Evolutionary conservation across 2,797 vertebrate genomes (phyloP).

Genomic region (Pipistrellus kuhlii): DNA sequence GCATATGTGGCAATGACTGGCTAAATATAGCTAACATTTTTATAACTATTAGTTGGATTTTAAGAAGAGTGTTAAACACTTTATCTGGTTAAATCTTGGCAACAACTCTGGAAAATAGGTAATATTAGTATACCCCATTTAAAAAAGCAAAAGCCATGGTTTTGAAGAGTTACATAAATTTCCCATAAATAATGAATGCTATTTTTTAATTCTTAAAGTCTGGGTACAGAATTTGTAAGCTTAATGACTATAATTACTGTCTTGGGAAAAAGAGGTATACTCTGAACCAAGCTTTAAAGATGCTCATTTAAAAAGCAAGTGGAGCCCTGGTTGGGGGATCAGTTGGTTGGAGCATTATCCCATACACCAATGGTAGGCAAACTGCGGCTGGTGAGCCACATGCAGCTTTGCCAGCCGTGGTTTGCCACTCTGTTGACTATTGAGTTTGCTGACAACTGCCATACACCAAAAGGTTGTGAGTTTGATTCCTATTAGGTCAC

Average conservation of each 20-base stretch:
- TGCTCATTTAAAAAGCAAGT: not conserved
- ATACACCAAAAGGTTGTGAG: not conserved
- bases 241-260: not conserved
- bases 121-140: not conserved
- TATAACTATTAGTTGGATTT: not conserved
- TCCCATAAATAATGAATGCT: not conserved
- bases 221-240: not conserved
- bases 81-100: not conserved
- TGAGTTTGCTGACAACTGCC: too few species aligned
- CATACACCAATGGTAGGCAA: not conserved
- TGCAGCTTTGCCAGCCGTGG: too few species aligned
- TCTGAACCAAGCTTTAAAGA: not conserved
- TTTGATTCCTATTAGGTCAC: not conserved
- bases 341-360: not conserved
- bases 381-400: too few species aligned
- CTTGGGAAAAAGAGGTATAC: not conserved
- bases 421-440: too few species aligned
- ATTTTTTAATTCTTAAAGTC: conserved; percentile 4
- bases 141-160: not conserved
- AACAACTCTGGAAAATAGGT: not conserved
- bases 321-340: not conserved
- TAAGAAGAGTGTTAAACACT: not conserved
- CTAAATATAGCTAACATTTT: not conserved
- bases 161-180: not conserved
- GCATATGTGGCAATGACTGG: not conserved